These are phyloP conservation scores for Heterotis niloticus DNA, from an alignment of 2,113 vertebrate genomes.

Conservation along the genomic window DNA sequence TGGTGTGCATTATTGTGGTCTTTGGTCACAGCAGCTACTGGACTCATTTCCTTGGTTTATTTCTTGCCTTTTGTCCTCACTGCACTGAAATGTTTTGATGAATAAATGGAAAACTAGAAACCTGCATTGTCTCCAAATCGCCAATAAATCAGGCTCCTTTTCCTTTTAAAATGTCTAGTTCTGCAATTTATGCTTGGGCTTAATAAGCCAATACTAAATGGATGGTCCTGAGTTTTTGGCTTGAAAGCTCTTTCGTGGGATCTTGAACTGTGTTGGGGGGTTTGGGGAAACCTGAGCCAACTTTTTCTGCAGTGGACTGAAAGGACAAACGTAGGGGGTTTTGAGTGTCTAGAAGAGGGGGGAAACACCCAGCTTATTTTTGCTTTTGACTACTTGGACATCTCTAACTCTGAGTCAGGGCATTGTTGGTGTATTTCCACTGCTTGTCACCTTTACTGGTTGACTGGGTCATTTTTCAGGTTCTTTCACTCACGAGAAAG, in stretches of 20 bases:
- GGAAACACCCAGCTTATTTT: too few species aligned
- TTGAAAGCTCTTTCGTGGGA: constrained; percentile 52
- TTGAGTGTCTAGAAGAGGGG: too few species aligned
- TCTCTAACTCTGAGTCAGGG: too few species aligned
- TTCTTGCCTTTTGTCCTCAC: constrained; percentile 25
- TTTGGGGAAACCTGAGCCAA: neutral
- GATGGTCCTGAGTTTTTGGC: constrained; percentile 71
- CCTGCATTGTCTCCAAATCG: constrained; percentile 65
- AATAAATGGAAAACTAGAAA: constrained; percentile 76
- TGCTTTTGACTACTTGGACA: too few species aligned
- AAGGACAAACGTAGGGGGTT: too few species aligned
- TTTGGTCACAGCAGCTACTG: neutral
- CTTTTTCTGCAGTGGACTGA: too few species aligned
- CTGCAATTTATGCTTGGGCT: constrained; percentile 74
- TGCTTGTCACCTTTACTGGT: too few species aligned
- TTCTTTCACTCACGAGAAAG: too few species aligned
- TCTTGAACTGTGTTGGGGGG: neutral
- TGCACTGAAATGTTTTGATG: constrained; percentile 67
- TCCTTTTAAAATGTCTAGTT: constrained; percentile 77
- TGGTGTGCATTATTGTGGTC: neutral
- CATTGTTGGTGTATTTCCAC: too few species aligned
- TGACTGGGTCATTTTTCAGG: too few species aligned
- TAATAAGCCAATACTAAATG: constrained; percentile 73
- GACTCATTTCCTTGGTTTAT: neutral
- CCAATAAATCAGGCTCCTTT: constrained; percentile 72